These are phyloP conservation scores for Penaeus indicus DNA, from an alignment of 1,140 invertebrate genomes.

Conservation along the genomic window DNA sequence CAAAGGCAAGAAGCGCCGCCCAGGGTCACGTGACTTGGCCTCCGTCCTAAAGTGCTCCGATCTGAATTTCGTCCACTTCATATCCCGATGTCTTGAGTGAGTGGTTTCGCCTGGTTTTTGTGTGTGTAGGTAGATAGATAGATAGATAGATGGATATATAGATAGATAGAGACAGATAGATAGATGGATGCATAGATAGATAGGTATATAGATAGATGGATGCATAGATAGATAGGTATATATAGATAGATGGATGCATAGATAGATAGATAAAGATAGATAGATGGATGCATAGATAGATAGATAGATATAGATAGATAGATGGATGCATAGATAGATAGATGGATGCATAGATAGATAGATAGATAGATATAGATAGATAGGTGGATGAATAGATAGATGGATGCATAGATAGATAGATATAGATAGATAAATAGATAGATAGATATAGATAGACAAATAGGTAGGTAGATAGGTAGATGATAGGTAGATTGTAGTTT, in stretches of 20 bases:
- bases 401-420: too few species aligned
- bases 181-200: background rate
- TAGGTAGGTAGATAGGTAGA: too few species aligned
- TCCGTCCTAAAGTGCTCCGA: slow-evolving; percentile 87
- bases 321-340: background rate
- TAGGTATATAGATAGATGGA: background rate
- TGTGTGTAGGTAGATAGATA: background rate
- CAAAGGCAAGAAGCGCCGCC: slow-evolving; percentile 88
- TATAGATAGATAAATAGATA: too few species aligned
- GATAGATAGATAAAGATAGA: too few species aligned
- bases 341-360: background rate
- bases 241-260: background rate
- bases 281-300: background rate
- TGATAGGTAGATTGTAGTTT: too few species aligned
- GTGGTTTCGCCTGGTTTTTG: slow-evolving; percentile 69
- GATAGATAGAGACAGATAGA: too few species aligned
- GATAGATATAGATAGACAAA: too few species aligned
- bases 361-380: slow-evolving; percentile 17
- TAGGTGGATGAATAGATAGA: too few species aligned
- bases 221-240: background rate
- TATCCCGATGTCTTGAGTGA: slow-evolving; percentile 92
- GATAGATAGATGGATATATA: background rate
- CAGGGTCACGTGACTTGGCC: slow-evolving; percentile 85
- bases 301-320: background rate
- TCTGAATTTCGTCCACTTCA: slow-evolving; percentile 92